Conservation (phyloP, 30 jellyfish, hydroid and myxozoan genomes). For the Turritopsis dohrnii region DNA sequence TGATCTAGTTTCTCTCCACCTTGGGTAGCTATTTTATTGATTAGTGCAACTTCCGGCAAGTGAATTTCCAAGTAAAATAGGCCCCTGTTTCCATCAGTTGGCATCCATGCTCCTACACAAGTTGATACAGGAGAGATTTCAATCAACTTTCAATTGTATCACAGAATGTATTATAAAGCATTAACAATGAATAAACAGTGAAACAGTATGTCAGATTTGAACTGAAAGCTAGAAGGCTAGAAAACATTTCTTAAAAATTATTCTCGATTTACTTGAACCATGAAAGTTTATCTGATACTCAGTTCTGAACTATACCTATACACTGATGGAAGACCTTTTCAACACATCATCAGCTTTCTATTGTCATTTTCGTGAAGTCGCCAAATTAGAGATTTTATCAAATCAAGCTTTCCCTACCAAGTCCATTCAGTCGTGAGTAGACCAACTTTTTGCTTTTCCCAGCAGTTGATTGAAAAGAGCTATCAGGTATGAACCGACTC, state of each 20-base stretch:
- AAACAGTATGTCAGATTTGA: too few relatives aligned
- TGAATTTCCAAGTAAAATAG: constrained; percentile 42
- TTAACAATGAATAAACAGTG: too few relatives aligned
- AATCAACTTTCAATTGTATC: too few relatives aligned
- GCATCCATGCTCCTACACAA: constrained; percentile 59
- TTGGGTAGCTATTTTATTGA: constrained; percentile 61
- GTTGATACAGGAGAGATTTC: neutral
- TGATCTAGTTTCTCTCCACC: constrained; percentile 30
- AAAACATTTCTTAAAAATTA: too few relatives aligned
- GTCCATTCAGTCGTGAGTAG: constrained; percentile 18
- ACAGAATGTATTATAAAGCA: too few relatives aligned
- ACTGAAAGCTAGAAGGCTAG: too few relatives aligned
- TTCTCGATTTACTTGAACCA: too few relatives aligned
- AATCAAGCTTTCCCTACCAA: neutral
- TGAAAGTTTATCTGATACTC: too few relatives aligned
- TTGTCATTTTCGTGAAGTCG: neutral
- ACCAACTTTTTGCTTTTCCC: neutral
- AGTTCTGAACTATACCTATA: too few relatives aligned
- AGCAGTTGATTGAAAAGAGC: constrained; percentile 17
- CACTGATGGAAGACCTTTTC: too few relatives aligned
- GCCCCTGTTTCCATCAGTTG: constrained; percentile 33
- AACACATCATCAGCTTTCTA: too few relatives aligned
- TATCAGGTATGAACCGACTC: constrained; percentile 56
- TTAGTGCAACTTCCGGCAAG: constrained; percentile 63
- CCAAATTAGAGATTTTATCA: neutral